phyloP scores from a whole-genome alignment of 2,888 invertebrate genomes.

The Andrena chrysosceles region DNA sequence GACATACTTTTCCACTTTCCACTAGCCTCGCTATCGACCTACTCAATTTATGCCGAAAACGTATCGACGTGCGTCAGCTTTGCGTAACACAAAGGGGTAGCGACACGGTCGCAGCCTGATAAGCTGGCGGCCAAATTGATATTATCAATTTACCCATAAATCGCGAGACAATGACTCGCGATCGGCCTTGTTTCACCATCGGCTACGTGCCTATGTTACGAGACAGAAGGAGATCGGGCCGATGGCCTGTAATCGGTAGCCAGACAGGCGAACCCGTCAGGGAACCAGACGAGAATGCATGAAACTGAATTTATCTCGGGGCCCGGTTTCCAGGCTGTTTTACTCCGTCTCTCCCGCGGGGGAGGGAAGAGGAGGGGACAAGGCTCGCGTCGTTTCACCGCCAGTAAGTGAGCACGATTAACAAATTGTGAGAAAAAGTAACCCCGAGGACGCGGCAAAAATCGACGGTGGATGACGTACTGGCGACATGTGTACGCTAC shows the following conservation, averaged over 20 bases:
- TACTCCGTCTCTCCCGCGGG: slow-evolving; percentile 21
- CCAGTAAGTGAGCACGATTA: slow-evolving; percentile 76
- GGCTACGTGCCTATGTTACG: slow-evolving; percentile 44
- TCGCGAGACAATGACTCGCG: slow-evolving; percentile 58
- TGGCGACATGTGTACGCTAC: slow-evolving; percentile 59
- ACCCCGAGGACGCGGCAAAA: slow-evolving; percentile 67
- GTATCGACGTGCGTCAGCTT: slow-evolving; percentile 7
- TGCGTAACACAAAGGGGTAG: slow-evolving; percentile 37
- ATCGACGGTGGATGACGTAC: slow-evolving; percentile 54
- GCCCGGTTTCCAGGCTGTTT: slow-evolving; percentile 56
- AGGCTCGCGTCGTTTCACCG: slow-evolving; percentile 31
- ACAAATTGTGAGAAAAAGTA: slow-evolving; percentile 82
- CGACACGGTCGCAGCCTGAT: slow-evolving; percentile 14
- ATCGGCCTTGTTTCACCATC: slow-evolving; percentile 47
- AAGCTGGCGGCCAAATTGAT: slow-evolving; percentile 43
- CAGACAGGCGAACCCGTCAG: slow-evolving; percentile 76
- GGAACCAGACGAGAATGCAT: slow-evolving; percentile 78
- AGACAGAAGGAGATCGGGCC: slow-evolving; percentile 44
- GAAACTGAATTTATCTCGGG: slow-evolving; percentile 80
- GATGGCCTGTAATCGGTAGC: slow-evolving; percentile 52
- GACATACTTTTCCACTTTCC: neutral
- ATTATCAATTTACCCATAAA: slow-evolving; percentile 59
- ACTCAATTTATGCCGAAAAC: neutral
- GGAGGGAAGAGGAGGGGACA: neutral
- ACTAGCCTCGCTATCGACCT: neutral